Conservation (phyloP, 2,888 invertebrate species). For the Megastigmus dorsalis region DNA sequence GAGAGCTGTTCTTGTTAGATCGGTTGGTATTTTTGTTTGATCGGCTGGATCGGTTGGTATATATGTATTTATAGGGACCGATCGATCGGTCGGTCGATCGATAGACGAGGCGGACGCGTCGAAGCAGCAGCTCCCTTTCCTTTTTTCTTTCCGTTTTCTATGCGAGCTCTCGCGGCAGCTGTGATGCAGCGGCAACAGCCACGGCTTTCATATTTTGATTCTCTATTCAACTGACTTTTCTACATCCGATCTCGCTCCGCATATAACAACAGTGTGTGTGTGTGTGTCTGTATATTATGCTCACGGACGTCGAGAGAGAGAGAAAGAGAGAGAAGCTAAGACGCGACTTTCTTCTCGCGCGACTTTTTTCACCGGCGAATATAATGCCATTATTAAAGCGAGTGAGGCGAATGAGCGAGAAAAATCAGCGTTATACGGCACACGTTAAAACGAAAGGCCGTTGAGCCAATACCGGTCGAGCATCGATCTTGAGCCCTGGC, state of each 20-base stretch:
- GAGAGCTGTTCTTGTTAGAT: constrained; percentile 20
- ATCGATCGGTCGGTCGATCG: constrained; percentile 27
- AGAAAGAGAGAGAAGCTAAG: too few relatives aligned
- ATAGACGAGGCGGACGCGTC: not conserved
- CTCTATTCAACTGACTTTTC: not conserved
- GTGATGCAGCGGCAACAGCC: too few relatives aligned
- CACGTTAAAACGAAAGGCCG: not conserved
- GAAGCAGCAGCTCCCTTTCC: too few relatives aligned
- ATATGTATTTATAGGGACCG: not conserved
- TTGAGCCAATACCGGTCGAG: not conserved
- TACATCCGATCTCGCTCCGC: not conserved
- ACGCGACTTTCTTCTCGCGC: not conserved
- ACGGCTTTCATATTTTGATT: constrained; percentile 32
- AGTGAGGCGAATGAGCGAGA: not conserved
- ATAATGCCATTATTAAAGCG: not conserved
- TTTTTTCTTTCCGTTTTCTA: too few relatives aligned
- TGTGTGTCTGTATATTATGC: too few relatives aligned
- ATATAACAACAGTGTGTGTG: too few relatives aligned
- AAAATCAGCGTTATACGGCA: not conserved
- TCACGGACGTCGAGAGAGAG: too few relatives aligned
- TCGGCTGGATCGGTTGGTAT: constrained; percentile 5
- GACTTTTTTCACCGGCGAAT: not conserved
- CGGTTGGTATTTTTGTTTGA: constrained; percentile 14
- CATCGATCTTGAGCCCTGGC: not conserved
- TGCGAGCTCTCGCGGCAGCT: too few relatives aligned